Percentiles rank a stretch among this genome's conserved stretches.
These are phyloP conservation scores for Pogoniulus pusillus DNA, from an alignment of 2,797 vertebrate genomes.

Conservation along the genomic window DNA sequence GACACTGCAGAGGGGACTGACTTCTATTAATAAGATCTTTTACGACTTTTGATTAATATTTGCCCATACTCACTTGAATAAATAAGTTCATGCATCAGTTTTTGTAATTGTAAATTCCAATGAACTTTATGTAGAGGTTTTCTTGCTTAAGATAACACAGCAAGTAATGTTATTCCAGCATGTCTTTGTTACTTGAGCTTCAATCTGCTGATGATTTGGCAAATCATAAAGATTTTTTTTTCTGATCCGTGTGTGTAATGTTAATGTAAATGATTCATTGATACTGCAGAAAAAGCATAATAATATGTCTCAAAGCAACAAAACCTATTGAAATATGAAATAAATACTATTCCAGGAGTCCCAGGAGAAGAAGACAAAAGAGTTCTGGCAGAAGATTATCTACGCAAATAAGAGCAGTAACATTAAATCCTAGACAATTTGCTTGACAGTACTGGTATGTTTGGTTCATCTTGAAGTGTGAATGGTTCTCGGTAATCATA, in stretches of 20 bases:
- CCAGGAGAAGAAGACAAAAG: not conserved
- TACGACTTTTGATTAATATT: not conserved
- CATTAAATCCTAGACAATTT: not conserved
- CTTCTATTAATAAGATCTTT: not conserved
- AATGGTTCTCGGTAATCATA: not conserved
- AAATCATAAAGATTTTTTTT: not conserved
- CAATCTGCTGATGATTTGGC: not conserved
- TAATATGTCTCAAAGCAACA: not conserved
- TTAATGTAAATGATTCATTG: not conserved
- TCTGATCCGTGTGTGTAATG: not conserved
- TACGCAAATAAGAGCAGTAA: too few relatives aligned
- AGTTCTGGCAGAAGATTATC: not conserved
- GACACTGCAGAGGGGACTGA: not conserved
- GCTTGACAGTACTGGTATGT: too few relatives aligned
- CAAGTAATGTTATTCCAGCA: not conserved
- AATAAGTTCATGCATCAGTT: not conserved
- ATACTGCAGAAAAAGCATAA: not conserved
- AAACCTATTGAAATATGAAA: not conserved
- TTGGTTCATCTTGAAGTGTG: not conserved
- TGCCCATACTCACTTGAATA: not conserved
- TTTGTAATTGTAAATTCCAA: not conserved
- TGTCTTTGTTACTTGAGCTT: not conserved
- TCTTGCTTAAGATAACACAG: not conserved
- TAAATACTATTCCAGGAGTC: not conserved
- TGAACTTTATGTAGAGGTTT: not conserved